phyloP scores from a whole-genome alignment of 2,888 invertebrate species.

The Macaria notata region DNA sequence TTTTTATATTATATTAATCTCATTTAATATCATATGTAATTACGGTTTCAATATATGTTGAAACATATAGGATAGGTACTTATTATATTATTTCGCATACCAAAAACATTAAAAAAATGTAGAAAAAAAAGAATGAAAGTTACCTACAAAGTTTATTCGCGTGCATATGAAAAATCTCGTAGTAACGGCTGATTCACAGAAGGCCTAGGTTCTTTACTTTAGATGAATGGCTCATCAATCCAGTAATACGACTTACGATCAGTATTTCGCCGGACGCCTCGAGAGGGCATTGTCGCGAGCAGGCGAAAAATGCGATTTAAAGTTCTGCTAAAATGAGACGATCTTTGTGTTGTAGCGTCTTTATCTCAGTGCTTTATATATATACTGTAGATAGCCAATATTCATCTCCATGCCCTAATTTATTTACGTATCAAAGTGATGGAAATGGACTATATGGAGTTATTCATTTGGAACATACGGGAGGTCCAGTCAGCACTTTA shows the following conservation, averaged over 20 bases:
- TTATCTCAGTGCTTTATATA: conserved; percentile 38
- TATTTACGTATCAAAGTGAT: conserved; percentile 58
- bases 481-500: conserved; percentile 46
- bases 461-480: conserved; percentile 47
- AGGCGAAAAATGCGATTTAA: conserved; percentile 32
- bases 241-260: conserved; percentile 22
- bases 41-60: too few relatives aligned
- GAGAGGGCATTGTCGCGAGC: conserved; percentile 38
- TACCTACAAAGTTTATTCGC: too few relatives aligned
- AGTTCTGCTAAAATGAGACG: conserved; percentile 38
- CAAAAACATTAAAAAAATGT: too few relatives aligned
- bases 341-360: conserved; percentile 18
- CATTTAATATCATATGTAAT: too few relatives aligned
- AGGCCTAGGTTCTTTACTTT: conserved; percentile 18
- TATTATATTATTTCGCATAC: too few relatives aligned
- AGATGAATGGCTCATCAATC: conserved; percentile 36
- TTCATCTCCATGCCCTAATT: conserved; percentile 58
- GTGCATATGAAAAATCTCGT: too few relatives aligned
- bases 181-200: too few relatives aligned
- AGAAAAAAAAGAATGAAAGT: neutral
- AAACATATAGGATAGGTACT: too few relatives aligned
- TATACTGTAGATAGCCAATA: conserved; percentile 46
- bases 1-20: too few relatives aligned
- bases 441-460: conserved; percentile 49
- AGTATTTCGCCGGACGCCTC: conserved; percentile 42